Percentiles rank a stretch among this genome's conserved stretches.
Conservation (phyloP, 2,113 vertebrate genomes). For the Lophochroa leadbeateri region DNA sequence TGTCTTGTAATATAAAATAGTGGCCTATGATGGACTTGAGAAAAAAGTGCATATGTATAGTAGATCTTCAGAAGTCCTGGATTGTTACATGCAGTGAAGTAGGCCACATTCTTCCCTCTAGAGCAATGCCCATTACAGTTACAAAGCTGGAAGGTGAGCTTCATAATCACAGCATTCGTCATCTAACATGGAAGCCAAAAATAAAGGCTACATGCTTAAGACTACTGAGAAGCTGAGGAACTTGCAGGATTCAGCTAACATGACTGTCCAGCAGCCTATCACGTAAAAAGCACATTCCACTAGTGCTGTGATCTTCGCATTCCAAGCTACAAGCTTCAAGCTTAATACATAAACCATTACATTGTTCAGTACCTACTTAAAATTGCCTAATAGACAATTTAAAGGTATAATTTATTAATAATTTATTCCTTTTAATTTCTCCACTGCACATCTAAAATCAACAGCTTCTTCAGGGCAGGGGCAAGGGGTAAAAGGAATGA, state of each 20-base stretch:
- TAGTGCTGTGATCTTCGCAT: background rate
- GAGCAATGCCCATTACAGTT: background rate
- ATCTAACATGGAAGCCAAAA: background rate
- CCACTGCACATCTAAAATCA: background rate
- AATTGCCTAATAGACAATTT: background rate
- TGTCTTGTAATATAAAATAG: background rate
- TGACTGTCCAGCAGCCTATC: background rate
- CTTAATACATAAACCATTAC: background rate
- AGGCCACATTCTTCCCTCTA: background rate
- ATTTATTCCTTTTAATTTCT: background rate
- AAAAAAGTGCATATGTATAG: background rate
- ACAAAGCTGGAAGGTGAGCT: background rate
- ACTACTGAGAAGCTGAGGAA: background rate
- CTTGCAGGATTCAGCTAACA: background rate
- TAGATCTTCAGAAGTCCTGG: background rate
- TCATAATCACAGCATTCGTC: background rate
- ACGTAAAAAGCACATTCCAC: background rate
- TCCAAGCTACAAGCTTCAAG: background rate
- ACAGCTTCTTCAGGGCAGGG: background rate
- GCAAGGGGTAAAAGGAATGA: background rate
- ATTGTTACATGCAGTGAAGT: background rate
- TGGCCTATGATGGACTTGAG: background rate
- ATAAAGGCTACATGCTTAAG: background rate
- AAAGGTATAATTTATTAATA: background rate
- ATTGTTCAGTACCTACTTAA: background rate